phyloP scores from a whole-genome alignment of 2,888 invertebrate genomes.

The Acleris laterana region DNA sequence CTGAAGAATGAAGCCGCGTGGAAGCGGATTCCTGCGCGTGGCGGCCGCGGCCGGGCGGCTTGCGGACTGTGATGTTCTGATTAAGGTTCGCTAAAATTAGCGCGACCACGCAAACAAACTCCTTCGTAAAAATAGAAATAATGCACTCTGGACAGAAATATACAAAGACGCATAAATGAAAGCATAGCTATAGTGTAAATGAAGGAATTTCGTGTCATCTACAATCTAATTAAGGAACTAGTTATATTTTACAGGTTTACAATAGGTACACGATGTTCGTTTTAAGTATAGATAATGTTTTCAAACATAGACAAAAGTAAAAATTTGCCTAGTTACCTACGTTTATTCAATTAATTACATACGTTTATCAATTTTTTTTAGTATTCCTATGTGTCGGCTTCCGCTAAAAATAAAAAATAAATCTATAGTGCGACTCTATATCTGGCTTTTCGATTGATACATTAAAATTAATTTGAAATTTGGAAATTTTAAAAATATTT shows the following conservation, averaged over 20 bases:
- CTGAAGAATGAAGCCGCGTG: slow-evolving; percentile 5
- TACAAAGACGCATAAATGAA: slow-evolving; percentile 23
- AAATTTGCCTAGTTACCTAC: too few relatives aligned
- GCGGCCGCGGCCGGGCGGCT: slow-evolving; percentile 49
- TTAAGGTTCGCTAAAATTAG: slow-evolving; percentile 70
- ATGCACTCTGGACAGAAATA: slow-evolving; percentile 49
- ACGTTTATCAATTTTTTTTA: too few relatives aligned
- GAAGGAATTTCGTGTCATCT: slow-evolving; percentile 1
- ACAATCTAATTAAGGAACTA: slow-evolving; percentile 8
- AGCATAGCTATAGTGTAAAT: slow-evolving; percentile 9
- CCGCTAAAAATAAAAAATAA: too few relatives aligned
- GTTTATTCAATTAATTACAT: too few relatives aligned
- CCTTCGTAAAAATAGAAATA: slow-evolving; percentile 66
- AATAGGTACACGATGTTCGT: too few relatives aligned
- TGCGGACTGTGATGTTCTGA: slow-evolving; percentile 66
- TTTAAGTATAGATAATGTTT: too few relatives aligned
- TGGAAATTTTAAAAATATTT: too few relatives aligned
- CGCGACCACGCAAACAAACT: slow-evolving; percentile 73
- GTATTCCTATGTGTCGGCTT: too few relatives aligned
- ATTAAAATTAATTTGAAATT: too few relatives aligned
- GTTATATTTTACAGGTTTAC: not conserved
- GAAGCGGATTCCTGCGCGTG: not conserved
- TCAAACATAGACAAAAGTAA: too few relatives aligned
- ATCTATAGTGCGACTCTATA: too few relatives aligned
- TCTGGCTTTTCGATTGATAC: too few relatives aligned